Base-by-base conservation (phyloP, 2,888 invertebrate species). In the Apamea sordens region DNA sequence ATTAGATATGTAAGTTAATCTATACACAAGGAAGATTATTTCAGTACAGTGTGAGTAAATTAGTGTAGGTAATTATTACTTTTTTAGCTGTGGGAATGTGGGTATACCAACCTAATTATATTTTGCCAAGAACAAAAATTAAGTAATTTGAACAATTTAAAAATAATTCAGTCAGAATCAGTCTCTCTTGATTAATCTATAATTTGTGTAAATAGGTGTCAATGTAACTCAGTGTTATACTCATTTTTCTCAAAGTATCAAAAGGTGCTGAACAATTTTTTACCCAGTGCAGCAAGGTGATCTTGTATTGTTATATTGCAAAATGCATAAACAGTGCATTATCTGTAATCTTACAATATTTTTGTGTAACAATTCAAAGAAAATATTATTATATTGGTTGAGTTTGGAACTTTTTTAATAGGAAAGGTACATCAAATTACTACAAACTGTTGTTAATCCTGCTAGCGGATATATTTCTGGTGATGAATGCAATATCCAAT, bases 1-100 rank as follows among this genome's bases (percentile, higher is more conserved):
- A 67, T 67, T 47, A 28, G 80, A 59, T 79, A n/a, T n/a, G n/a
- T n/a, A 79, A 50, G 73, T 65, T 70, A 47, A 59, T 32, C 41
- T 36, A 47, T 72, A 68, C 21, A 0, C 24, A 56, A 21, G 6
- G 18, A 50, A 15, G 59, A 83, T 71, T 53, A 71, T 61, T 77
- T 47, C 21, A 47, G 36, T 24, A 32, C 10, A 41, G 24, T 77
- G 5, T n/a, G 21, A n/a, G n/a, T 36, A 7, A n/a, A 21, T 0
- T 28, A 28, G 1, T 28, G 47, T 13, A 59, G n/a, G n/a, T 59
- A 79, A 59, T 47, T 1, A 59, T 78, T 28, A 24, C 2, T 3
- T 73, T 64, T 15, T 64, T n/a, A 5, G 15, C 8, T 24, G n/a
- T n/a, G n/a, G n/a, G n/a, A 32, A 32, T 50, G 59, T 82, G 50